Evolutionary conservation across 1,140 invertebrate species (phyloP).

Genomic region (Centruroides sculpturatus): DNA sequence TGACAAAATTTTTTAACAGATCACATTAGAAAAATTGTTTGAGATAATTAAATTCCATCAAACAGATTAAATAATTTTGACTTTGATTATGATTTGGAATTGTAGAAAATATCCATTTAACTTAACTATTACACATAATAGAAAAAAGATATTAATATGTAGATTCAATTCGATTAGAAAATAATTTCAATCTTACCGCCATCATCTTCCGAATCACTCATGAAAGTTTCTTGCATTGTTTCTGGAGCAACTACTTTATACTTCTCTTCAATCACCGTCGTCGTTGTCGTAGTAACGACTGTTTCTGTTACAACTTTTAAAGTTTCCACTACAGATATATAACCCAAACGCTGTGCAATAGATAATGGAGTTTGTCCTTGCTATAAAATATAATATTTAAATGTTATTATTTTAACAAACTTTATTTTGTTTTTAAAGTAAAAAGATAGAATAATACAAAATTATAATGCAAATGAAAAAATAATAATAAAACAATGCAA

Average conservation of each 20-base stretch:
- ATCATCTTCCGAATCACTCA: conserved; percentile 99
- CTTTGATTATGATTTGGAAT: too few relatives aligned
- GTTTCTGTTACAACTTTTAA: conserved; percentile 89
- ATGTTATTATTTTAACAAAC: background rate
- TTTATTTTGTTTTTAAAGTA: too few relatives aligned
- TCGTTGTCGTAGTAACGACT: conserved; percentile 45
- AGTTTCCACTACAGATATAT: conserved; percentile 96
- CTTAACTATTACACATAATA: too few relatives aligned
- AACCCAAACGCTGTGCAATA: conserved; percentile 92
- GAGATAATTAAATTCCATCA: too few relatives aligned
- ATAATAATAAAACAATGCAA: too few relatives aligned
- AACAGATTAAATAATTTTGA: too few relatives aligned
- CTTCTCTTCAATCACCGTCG: conserved; percentile 68
- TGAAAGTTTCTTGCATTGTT: conserved; percentile 96
- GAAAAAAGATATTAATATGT: too few relatives aligned
- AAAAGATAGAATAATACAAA: too few relatives aligned
- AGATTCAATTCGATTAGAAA: background rate
- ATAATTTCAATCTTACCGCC: conserved; percentile 51
- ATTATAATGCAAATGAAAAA: too few relatives aligned
- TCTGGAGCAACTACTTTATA: conserved; percentile 96
- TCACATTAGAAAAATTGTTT: too few relatives aligned
- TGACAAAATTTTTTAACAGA: too few relatives aligned
- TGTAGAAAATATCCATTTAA: too few relatives aligned
- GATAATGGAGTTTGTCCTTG: conserved; percentile 94
- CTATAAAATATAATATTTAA: conserved; percentile 36